Percentiles rank a stretch among this genome's conserved stretches.
phyloP scores from a whole-genome alignment of 2,888 invertebrate genomes.

The Agonum fuliginosum region DNA sequence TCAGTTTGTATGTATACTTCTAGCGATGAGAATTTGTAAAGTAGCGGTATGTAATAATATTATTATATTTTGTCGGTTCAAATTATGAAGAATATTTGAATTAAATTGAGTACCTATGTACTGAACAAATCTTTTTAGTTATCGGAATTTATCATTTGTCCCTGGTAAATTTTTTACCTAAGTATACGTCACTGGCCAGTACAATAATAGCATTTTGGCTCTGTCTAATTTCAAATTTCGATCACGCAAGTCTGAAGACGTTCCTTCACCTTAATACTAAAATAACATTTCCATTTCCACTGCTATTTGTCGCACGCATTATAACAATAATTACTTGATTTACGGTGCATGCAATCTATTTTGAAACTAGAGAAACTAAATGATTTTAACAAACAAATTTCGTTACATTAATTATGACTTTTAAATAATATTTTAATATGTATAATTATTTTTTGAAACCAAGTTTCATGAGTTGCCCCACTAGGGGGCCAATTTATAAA shows the following conservation, averaged over 20 bases:
- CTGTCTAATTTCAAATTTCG: constrained; percentile 47
- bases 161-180: not conserved
- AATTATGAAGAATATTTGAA: too few relatives aligned
- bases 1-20: too few relatives aligned
- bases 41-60: too few relatives aligned
- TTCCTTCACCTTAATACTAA: constrained; percentile 24
- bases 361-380: not conserved
- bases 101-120: too few relatives aligned
- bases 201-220: constrained; percentile 37
- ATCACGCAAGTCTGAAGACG: constrained; percentile 38
- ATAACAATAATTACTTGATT: constrained; percentile 34
- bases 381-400: constrained; percentile 13
- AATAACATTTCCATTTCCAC: constrained; percentile 37
- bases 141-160: not conserved
- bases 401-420: too few relatives aligned
- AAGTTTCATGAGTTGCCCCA: too few relatives aligned
- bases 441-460: too few relatives aligned
- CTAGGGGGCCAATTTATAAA: too few relatives aligned
- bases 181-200: constrained; percentile 18
- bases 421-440: too few relatives aligned
- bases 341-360: constrained; percentile 29
- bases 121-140: too few relatives aligned
- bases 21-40: too few relatives aligned
- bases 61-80: not conserved
- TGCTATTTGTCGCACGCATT: constrained; percentile 48